Percentiles rank a stretch among this genome's conserved stretches.
These are phyloP conservation scores for Xanthia togata DNA, from an alignment of 2,888 invertebrate genomes.

Conservation along the genomic window DNA sequence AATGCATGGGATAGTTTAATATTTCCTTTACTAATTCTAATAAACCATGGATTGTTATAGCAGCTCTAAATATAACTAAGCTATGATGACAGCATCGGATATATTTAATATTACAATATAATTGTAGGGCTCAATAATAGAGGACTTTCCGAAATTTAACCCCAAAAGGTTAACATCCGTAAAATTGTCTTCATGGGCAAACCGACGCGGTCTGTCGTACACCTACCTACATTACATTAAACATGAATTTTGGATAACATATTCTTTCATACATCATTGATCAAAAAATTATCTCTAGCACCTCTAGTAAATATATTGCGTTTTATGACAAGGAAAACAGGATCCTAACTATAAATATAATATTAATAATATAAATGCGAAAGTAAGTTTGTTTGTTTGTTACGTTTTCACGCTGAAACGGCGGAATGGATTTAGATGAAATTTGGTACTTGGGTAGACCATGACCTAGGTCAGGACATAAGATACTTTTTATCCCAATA, in stretches of 20 bases:
- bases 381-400: too few species aligned
- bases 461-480: too few species aligned
- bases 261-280: constrained; percentile 10
- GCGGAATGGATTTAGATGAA: too few species aligned
- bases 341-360: too few species aligned
- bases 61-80: constrained; percentile 31
- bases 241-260: constrained; percentile 46
- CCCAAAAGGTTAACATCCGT: constrained; percentile 40
- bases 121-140: constrained; percentile 50
- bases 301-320: constrained; percentile 3
- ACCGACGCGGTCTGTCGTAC: constrained; percentile 27
- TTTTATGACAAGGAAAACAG: neutral
- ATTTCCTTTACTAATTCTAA: constrained; percentile 2
- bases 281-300: constrained; percentile 10
- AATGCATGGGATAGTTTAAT: neutral
- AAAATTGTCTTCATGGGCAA: constrained; percentile 51
- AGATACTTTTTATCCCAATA: too few species aligned
- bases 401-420: too few species aligned
- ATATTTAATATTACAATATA: constrained; percentile 50
- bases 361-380: too few species aligned
- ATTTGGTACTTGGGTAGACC: too few species aligned
- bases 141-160: constrained; percentile 52
- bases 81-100: constrained; percentile 27
- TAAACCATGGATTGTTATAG: constrained; percentile 18
- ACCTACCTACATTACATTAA: constrained; percentile 32